A percentile compares a stretch with the other conserved stretches of the same genome.
Evolutionary conservation across 2,113 vertebrate species (phyloP).

Genomic region (Falco punctatus): DNA sequence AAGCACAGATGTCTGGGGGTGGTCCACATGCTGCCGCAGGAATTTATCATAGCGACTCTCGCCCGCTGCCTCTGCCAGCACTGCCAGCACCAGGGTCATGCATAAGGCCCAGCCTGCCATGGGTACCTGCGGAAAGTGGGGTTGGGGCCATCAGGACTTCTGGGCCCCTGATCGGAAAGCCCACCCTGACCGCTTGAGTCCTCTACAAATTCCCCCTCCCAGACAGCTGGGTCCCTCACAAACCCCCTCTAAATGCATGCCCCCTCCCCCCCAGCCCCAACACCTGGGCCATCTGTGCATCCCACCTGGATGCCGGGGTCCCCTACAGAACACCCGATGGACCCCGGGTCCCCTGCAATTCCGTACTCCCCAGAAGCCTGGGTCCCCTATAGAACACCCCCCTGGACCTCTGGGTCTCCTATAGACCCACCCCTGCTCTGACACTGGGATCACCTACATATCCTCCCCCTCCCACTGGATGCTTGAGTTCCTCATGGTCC

Average conservation of each 20-base stretch:
- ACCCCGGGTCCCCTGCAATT: neutral
- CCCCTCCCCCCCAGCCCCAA: too few species aligned
- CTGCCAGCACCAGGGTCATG: neutral
- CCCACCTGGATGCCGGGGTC: neutral
- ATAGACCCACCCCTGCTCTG: fast-evolving
- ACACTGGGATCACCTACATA: neutral
- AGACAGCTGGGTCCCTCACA: neutral
- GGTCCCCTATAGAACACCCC: neutral
- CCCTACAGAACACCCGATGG: neutral
- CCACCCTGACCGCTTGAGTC: neutral
- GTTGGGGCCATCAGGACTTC: neutral
- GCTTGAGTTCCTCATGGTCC: neutral
- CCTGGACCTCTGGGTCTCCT: neutral
- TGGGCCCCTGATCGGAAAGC: fast-evolving
- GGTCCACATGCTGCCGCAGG: constrained; percentile 44
- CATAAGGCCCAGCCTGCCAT: constrained; percentile 20
- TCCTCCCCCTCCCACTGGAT: neutral
- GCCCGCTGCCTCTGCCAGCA: fast-evolving
- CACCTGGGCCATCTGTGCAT: neutral
- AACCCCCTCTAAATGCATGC: neutral
- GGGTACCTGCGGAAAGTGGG: neutral
- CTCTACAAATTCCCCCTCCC: neutral
- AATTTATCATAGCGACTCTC: constrained; percentile 44
- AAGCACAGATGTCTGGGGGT: fast-evolving
- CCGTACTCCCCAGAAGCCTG: neutral